Evolutionary conservation across 2,888 invertebrate species (phyloP).

Genomic region (Parnassius glacialis): DNA sequence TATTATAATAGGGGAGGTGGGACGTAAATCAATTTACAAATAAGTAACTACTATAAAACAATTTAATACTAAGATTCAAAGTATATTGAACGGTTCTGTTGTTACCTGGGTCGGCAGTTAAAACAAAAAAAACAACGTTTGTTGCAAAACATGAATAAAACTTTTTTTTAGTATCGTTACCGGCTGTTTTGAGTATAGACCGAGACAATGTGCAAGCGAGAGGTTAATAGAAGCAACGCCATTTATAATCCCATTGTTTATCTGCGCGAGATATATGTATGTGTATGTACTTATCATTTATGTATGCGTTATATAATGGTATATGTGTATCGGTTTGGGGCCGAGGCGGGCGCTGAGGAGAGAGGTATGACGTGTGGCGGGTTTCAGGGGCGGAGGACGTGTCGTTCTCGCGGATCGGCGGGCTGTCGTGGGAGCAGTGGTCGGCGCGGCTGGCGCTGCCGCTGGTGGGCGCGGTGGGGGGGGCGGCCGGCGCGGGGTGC

Average conservation of each 20-base stretch:
- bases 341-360: conserved; percentile 34
- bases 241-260: conserved; percentile 32
- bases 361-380: conserved; percentile 44
- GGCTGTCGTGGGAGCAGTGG: conserved; percentile 87
- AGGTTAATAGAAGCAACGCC: no score
- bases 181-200: no score
- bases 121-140: no score
- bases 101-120: no score
- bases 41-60: no score
- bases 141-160: no score
- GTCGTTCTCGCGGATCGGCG: conserved; percentile 85
- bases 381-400: conserved; percentile 82
- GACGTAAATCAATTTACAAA: no score
- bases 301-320: conserved; percentile 1
- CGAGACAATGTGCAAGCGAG: no score
- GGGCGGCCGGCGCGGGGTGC: conserved; percentile 51
- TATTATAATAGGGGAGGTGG: no score
- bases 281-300: conserved; percentile 42
- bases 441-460: conserved; percentile 88
- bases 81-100: no score
- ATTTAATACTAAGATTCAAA: no score
- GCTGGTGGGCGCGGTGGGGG: conserved; percentile 79
- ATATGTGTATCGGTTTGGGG: conserved; percentile 26
- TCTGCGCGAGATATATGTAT: conserved; percentile 42
- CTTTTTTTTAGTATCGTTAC: no score